Evolutionary conservation across 2,113 vertebrate species (phyloP), one percentile per base, ranked within the genome.

Genomic region (Capra hircus): DNA sequence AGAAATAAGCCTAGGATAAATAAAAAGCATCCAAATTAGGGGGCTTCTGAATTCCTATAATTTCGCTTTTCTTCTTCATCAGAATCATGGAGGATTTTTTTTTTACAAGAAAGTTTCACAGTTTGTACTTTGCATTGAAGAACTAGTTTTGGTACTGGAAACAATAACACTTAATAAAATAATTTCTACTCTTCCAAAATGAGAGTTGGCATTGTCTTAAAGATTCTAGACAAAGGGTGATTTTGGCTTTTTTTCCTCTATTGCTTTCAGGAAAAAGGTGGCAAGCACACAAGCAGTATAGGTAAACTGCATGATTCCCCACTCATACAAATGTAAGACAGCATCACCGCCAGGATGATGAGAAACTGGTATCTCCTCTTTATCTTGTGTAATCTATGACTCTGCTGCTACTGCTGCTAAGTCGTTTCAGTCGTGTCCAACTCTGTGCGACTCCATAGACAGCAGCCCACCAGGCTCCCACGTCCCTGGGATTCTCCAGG

Each of bases 121-220:
- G 36, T 74, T 25, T 87, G 13, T 25, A 59, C 55, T 84, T 78
- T 67, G 25, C 86, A 25, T 3, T 57, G 14, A 84, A 64, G 30
- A 88, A 78, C n/a, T 84, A 23, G n/a, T 16, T 85, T 96, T 80
- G 27, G 36, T 78, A 50, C 33, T 43, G 14, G 40, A 85, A 67
- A 60, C 12, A 48, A 11, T 45, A 52, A 27, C 27, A 74, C 10
- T 71, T 33, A 87, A n/a, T 57, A 84, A 57, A 11, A 62, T 89
- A 89, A 85, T 36, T 89, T 92, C 40, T 91, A 77, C 2, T 85
- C 28, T 80, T 96, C n/a, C n/a, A 80, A 92, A 28, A 71, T 89
- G 17, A 67, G 6, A 7, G 5, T 67, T 85, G 57, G 3, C n/a
- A 59, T 30, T 78, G 40, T 36, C 33, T 80, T 77, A 36, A n/a